Percentiles rank a stretch among this genome's conserved stretches.
Conservation (phyloP, 1,140 invertebrate species). For the Aradophagus sp. region DNA sequence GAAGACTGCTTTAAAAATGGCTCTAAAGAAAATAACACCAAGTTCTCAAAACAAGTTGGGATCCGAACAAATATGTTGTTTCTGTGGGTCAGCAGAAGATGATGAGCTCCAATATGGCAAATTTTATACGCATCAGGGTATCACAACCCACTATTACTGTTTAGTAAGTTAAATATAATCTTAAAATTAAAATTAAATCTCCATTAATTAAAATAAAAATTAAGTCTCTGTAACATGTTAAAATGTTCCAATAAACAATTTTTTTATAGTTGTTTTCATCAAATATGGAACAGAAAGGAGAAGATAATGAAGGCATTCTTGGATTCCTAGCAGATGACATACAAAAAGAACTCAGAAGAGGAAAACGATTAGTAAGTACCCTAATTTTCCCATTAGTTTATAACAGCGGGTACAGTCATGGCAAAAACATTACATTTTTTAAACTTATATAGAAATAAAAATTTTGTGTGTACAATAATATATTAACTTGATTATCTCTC, state of each 20-base stretch:
- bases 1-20: slow-evolving; percentile 28
- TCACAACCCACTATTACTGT: slow-evolving; percentile 77
- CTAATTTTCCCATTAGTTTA: neutral
- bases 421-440: no score
- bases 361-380: slow-evolving; percentile 74
- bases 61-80: slow-evolving; percentile 66
- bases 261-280: slow-evolving; percentile 77
- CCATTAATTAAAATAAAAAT: neutral
- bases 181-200: neutral
- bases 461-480: no score
- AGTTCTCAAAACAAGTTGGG: slow-evolving; percentile 1
- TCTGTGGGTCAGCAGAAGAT: slow-evolving; percentile 72
- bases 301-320: slow-evolving; percentile 78
- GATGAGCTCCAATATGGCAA: slow-evolving; percentile 76
- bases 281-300: slow-evolving; percentile 78
- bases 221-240: slow-evolving; percentile 1
- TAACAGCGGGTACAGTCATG: no score
- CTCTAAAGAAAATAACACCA: slow-evolving; percentile 6
- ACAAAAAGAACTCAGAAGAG: slow-evolving; percentile 76
- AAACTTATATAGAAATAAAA: no score
- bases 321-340: slow-evolving; percentile 80
- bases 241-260: slow-evolving; percentile 13
- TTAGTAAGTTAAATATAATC: slow-evolving; percentile 66
- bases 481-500: slow-evolving; percentile 6
- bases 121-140: slow-evolving; percentile 70